These are phyloP conservation scores for Dryoscopus gambensis DNA, from an alignment of 2,113 vertebrate species.

Conservation along the genomic window DNA sequence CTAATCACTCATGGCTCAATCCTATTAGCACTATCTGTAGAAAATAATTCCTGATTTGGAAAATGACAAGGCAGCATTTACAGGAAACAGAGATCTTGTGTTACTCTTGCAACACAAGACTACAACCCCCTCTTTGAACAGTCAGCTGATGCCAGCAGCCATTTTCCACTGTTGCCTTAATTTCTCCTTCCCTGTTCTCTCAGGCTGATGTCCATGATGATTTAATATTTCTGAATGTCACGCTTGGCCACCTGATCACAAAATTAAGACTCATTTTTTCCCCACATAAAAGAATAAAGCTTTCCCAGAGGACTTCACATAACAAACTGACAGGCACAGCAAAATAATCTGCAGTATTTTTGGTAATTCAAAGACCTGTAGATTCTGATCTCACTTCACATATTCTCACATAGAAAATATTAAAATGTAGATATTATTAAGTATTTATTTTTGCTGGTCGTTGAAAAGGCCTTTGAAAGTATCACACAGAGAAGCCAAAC, in stretches of 20 bases:
- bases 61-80: not conserved
- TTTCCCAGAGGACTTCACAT: not conserved
- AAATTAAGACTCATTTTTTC: not conserved
- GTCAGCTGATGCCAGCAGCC: slow-evolving; percentile 34
- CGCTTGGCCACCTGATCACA: not conserved
- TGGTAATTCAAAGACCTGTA: not conserved
- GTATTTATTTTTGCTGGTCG: not conserved
- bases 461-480: not conserved
- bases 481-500: not conserved
- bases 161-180: not conserved
- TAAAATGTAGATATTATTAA: not conserved
- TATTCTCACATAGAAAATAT: not conserved
- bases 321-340: not conserved
- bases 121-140: not conserved
- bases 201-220: not conserved
- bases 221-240: not conserved
- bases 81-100: not conserved
- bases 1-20: not conserved
- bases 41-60: not conserved
- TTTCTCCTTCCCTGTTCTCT: not conserved
- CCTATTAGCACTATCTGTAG: not conserved
- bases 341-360: not conserved
- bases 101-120: slow-evolving; percentile 18
- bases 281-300: not conserved
- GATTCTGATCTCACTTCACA: not conserved